These are phyloP conservation scores for Jordanella pulchra DNA, from an alignment of 2,797 vertebrate genomes.

Conservation along the genomic window DNA sequence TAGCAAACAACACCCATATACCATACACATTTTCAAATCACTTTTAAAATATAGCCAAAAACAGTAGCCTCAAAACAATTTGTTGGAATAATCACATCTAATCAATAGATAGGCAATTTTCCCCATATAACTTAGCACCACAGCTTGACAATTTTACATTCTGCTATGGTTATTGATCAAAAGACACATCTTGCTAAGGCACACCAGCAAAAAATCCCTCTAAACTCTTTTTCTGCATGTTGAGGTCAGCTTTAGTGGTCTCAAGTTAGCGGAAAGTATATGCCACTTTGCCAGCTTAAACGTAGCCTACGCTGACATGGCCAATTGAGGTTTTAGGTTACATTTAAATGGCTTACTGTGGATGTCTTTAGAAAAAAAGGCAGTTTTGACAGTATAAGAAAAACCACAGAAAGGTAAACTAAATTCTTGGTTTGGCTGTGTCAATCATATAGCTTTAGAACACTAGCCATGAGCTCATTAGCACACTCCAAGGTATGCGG, in stretches of 20 bases:
- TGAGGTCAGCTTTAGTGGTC: slow-evolving; percentile 67
- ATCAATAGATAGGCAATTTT: slow-evolving; percentile 23
- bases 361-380: slow-evolving; percentile 31
- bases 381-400: slow-evolving; percentile 59
- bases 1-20: too few species aligned
- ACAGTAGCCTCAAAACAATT: too few species aligned
- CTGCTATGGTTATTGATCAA: slow-evolving; percentile 53
- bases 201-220: slow-evolving; percentile 63
- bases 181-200: slow-evolving; percentile 56
- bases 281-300: slow-evolving; percentile 73
- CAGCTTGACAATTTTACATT: slow-evolving; percentile 70
- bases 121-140: slow-evolving; percentile 62
- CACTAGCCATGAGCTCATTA: slow-evolving; percentile 62
- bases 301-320: slow-evolving; percentile 66
- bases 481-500: slow-evolving; percentile 46
- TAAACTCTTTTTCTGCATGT: slow-evolving; percentile 59
- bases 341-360: slow-evolving; percentile 66
- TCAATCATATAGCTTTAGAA: slow-evolving; percentile 64
- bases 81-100: too few species aligned
- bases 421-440: slow-evolving; percentile 49
- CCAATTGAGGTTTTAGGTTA: slow-evolving; percentile 78
- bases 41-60: too few species aligned
- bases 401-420: slow-evolving; percentile 72
- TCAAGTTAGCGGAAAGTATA: slow-evolving; percentile 65
- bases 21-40: too few species aligned